Conservation (phyloP, 2,113 vertebrate species). For the Cercopithecus mona region DNA sequence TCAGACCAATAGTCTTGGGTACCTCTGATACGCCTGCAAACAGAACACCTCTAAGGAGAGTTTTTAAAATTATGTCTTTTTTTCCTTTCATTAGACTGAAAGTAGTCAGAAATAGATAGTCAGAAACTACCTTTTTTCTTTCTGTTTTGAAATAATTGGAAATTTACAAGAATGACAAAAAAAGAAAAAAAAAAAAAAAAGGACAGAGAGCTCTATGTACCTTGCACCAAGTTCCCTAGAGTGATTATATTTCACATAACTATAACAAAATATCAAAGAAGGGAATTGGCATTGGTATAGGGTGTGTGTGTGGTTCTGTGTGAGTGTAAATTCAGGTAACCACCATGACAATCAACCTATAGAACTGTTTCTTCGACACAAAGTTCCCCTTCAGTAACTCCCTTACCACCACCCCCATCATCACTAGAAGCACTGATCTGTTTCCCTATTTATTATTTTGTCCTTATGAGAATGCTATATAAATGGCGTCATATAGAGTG, state of each 20-base stretch:
- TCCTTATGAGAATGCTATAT: background rate
- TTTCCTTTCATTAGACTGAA: background rate
- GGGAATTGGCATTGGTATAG: background rate
- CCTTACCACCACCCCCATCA: accelerated
- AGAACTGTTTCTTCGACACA: background rate
- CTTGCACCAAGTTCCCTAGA: background rate
- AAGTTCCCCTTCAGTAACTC: background rate
- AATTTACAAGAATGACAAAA: background rate
- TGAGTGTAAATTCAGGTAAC: background rate
- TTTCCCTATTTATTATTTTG: background rate
- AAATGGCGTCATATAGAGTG: background rate
- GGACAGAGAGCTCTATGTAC: background rate
- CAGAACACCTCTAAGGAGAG: background rate
- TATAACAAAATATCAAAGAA: background rate
- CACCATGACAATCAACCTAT: background rate
- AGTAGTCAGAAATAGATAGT: background rate
- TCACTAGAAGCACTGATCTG: background rate
- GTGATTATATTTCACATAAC: background rate
- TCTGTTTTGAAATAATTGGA: background rate
- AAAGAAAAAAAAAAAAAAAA: background rate
- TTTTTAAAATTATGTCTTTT: background rate
- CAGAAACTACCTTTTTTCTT: background rate
- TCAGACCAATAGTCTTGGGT: background rate
- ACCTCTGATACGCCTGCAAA: background rate
- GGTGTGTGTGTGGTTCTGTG: background rate